These are phyloP conservation scores for Phlogophora meticulosa DNA, from an alignment of 2,888 invertebrate genomes.

Conservation along the genomic window DNA sequence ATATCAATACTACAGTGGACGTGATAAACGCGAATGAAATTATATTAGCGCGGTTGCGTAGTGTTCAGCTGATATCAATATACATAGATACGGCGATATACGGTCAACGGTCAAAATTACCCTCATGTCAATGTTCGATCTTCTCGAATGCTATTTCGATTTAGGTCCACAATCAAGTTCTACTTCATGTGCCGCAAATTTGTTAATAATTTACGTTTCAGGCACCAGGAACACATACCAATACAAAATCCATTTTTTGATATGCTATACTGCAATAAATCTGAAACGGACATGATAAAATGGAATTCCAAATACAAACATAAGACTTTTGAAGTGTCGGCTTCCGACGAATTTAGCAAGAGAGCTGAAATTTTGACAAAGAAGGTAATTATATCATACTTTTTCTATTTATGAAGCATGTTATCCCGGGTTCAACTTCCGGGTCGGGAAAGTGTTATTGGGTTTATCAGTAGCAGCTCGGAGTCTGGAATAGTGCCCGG, in stretches of 20 bases:
- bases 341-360: slow-evolving; percentile 87
- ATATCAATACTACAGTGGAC: neutral
- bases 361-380: slow-evolving; percentile 86
- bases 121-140: neutral
- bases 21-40: neutral
- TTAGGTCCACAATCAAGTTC: no score
- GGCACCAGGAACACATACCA: neutral
- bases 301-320: slow-evolving; percentile 88
- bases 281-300: slow-evolving; percentile 88
- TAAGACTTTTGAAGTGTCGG: slow-evolving; percentile 84
- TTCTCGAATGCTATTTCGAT: neutral
- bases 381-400: slow-evolving; percentile 70
- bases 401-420: neutral
- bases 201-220: slow-evolving; percentile 23
- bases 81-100: no score
- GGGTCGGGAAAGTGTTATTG: no score
- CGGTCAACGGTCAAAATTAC: neutral
- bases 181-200: no score
- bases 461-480: no score
- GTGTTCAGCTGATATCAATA: slow-evolving; percentile 8
- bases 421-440: no score
- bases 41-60: neutral
- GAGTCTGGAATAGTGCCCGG: no score
- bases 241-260: slow-evolving; percentile 81
- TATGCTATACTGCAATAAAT: slow-evolving; percentile 85